Evolutionary conservation across 2,113 vertebrate genomes (phyloP), one percentile per base, ranked within the genome.

Genomic region (Scomber colias): DNA sequence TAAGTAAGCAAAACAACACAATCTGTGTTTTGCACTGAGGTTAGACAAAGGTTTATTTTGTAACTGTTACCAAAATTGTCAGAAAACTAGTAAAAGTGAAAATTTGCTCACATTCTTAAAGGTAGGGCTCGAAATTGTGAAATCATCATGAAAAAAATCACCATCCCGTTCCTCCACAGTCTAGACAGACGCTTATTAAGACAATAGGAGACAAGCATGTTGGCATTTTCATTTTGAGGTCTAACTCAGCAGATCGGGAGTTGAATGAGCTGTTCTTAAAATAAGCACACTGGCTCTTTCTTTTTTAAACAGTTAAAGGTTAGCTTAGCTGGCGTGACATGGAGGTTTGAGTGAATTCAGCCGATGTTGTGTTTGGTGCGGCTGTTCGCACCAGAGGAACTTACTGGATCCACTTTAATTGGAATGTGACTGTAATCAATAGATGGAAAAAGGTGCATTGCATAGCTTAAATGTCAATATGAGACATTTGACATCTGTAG

Each of bases 341-440:
- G 21, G 27, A 68, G 3, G 24, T 31, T 49, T 12, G 40, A 40
- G 17, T 10, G 16, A 55, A 50, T 70, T 15, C 21, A 16, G 9
- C 45, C 24, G 12, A 64, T 35, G 62, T 64, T 64, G 51, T 72
- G 71, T 59, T 45, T 16, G 3, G 53, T 30, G 45, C 49, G 55
- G 14, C 53, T 44, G 48, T 73, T 71, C 71, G 45, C 50, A 56
- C 56, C 24, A 19, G 40, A 57, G 44, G 46, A 57, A 54, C 73
- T 57, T 64, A 40, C 35, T 80, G 67, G 44, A 57, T 77, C 77
- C 66, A 72, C 77, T 77, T 89, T 81, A 88, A 82, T 92, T 86
- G 89, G 77, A 83, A 75, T 79, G 89, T 81, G 83, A 77, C 40
- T 2, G 45, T 78, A 74, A 90, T 88, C 87, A 68, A 89, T 91